These are phyloP conservation scores for Pygoscelis adeliae DNA, from an alignment of 2,113 vertebrate genomes.

Conservation along the genomic window DNA sequence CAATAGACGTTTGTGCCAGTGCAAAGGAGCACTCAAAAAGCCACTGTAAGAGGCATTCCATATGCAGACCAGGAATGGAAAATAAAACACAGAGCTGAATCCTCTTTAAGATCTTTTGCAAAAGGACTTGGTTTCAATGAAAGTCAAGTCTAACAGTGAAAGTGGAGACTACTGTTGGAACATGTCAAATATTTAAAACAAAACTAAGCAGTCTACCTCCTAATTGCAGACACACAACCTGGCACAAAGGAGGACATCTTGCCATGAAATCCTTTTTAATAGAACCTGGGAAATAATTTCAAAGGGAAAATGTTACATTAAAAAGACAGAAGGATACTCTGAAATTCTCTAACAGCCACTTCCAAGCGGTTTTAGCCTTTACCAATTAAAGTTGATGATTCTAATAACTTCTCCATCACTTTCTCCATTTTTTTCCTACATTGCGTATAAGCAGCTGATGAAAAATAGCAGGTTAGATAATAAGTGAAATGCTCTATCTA, in stretches of 20 bases:
- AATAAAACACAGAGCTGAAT: neutral
- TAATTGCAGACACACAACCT: neutral
- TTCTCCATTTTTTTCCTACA: neutral
- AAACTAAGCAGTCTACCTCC: neutral
- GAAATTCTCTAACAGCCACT: neutral
- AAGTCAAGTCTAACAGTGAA: neutral
- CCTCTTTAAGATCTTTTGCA: neutral
- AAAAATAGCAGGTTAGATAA: neutral
- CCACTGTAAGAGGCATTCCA: neutral
- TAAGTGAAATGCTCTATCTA: neutral
- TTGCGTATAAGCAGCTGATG: neutral
- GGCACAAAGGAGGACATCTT: neutral
- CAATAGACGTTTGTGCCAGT: neutral
- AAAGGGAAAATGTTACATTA: neutral
- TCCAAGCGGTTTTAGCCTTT: neutral
- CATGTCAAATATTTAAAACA: neutral
- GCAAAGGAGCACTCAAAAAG: neutral
- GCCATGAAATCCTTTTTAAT: neutral
- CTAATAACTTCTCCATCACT: neutral
- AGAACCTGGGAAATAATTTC: neutral
- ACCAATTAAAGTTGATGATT: neutral
- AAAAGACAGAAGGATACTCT: neutral
- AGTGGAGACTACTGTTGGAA: neutral
- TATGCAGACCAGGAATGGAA: neutral
- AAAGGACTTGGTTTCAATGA: neutral